phyloP scores from a whole-genome alignment of 2,888 invertebrate genomes.

The Tuberolachnus salignus region DNA sequence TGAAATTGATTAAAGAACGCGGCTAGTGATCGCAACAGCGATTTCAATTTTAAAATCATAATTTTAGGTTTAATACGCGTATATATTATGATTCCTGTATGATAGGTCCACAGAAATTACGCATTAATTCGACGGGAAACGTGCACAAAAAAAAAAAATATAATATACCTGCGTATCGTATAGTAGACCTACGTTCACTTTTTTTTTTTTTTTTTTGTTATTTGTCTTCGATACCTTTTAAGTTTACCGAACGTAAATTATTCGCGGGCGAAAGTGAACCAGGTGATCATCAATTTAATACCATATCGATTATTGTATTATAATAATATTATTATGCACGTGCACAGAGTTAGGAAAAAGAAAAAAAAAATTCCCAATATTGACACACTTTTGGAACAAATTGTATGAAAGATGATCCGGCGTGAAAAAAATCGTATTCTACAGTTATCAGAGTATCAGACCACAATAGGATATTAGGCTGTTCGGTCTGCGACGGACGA shows the following conservation, averaged over 20 bases:
- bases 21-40: too few species aligned
- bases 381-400: slow-evolving; percentile 7
- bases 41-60: not conserved
- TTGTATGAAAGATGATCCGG: not conserved
- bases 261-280: slow-evolving; percentile 36
- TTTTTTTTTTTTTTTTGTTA: not conserved
- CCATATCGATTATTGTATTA: not conserved
- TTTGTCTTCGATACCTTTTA: not conserved
- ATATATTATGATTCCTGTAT: not conserved
- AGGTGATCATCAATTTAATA: slow-evolving; percentile 11
- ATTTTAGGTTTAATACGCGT: not conserved
- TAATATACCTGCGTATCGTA: not conserved
- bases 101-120: slow-evolving; percentile 8
- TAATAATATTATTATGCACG: not conserved
- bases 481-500: not conserved
- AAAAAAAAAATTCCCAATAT: not conserved
- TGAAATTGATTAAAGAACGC: too few species aligned
- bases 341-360: too few species aligned
- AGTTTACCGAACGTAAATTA: not conserved
- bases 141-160: slow-evolving; percentile 1
- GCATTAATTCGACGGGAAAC: slow-evolving; percentile 17
- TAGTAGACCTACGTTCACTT: slow-evolving; percentile 25
- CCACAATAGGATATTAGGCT: slow-evolving; percentile 1
- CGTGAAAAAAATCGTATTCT: slow-evolving; percentile 22
- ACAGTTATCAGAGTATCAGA: slow-evolving; percentile 34